Evolutionary conservation across 2,888 invertebrate species (phyloP).

Genomic region (Podotricha telesiphe): DNA sequence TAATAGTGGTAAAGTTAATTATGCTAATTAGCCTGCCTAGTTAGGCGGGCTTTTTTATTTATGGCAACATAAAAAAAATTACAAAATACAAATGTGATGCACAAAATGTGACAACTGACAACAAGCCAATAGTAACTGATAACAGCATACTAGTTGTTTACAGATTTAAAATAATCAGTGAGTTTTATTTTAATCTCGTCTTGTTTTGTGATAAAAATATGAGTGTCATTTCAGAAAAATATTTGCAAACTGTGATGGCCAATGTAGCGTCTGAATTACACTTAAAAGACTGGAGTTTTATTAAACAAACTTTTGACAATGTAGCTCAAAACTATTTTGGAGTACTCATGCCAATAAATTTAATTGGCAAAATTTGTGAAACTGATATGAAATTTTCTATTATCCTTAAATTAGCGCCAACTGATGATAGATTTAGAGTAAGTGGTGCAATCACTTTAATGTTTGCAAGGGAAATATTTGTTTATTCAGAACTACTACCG

Average conservation of each 20-base stretch:
- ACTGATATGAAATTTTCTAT: constrained; percentile 51
- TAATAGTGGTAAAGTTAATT: not conserved
- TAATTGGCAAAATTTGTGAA: constrained; percentile 53
- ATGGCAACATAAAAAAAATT: too few relatives aligned
- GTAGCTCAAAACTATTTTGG: constrained; percentile 76
- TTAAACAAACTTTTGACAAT: constrained; percentile 56
- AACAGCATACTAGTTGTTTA: not conserved
- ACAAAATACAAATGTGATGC: too few relatives aligned
- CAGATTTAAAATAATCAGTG: not conserved
- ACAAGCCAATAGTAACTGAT: not conserved
- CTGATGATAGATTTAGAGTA: constrained; percentile 67
- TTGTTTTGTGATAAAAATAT: constrained; percentile 8
- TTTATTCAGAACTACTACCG: constrained; percentile 61
- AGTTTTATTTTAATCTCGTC: not conserved
- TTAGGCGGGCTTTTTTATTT: too few relatives aligned
- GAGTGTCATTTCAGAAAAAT: constrained; percentile 30
- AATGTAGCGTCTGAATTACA: constrained; percentile 31
- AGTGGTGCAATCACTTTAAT: constrained; percentile 70
- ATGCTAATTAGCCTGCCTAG: constrained; percentile 5
- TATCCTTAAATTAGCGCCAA: constrained; percentile 72
- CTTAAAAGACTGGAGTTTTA: constrained; percentile 52
- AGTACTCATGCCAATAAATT: constrained; percentile 61
- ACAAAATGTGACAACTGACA: not conserved
- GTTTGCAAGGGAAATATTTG: constrained; percentile 69
- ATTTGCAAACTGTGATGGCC: constrained; percentile 31